phyloP scores from a whole-genome alignment of 2,113 vertebrate genomes.

The Guaruba guarouba region DNA sequence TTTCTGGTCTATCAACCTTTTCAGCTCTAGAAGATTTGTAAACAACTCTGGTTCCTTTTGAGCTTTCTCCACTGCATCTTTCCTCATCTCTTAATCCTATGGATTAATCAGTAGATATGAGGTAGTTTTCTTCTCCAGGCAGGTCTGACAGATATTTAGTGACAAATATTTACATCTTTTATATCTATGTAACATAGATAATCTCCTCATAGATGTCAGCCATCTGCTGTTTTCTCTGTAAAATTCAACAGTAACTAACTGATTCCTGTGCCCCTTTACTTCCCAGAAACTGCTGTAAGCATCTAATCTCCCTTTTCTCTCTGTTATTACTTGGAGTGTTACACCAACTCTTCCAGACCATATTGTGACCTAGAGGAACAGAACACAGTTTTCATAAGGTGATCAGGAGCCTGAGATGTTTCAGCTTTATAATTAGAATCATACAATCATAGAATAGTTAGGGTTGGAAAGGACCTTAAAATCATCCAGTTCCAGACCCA shows the following conservation, averaged over 20 bases:
- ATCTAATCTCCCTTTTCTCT: not conserved
- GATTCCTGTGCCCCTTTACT: not conserved
- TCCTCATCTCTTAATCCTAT: not conserved
- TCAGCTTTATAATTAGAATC: not conserved
- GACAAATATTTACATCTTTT: not conserved
- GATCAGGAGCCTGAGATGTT: not conserved
- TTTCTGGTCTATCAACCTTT: not conserved
- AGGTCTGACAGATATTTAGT: not conserved
- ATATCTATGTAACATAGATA: not conserved
- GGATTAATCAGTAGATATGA: not conserved
- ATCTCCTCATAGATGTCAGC: not conserved
- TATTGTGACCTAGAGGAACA: not conserved
- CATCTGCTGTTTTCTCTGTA: not conserved
- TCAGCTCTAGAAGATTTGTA: not conserved
- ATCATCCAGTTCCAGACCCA: not conserved
- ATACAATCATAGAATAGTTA: not conserved
- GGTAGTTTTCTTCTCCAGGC: not conserved
- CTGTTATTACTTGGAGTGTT: not conserved
- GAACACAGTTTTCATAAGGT: not conserved
- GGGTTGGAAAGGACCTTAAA: not conserved
- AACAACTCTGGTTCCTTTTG: not conserved
- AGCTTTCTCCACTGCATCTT: not conserved
- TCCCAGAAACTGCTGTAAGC: not conserved
- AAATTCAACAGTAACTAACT: not conserved
- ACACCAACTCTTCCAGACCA: not conserved